Conservation (phyloP, 2,113 vertebrate species). For the Gopherus evgoodei region DNA sequence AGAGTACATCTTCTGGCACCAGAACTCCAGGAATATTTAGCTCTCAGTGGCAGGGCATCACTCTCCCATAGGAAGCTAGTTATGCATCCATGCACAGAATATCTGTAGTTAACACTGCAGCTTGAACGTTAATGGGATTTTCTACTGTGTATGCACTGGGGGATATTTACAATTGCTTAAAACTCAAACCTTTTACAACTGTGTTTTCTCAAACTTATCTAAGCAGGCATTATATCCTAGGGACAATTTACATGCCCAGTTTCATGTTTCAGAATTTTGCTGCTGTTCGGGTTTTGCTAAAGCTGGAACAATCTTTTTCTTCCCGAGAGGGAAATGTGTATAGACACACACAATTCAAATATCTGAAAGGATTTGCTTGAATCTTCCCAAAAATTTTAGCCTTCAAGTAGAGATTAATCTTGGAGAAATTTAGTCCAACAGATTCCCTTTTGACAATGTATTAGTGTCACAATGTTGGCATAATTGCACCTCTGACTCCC, state of each 20-base stretch:
- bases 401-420: not conserved
- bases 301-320: not conserved
- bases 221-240: not conserved
- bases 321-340: not conserved
- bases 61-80: not conserved
- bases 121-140: conserved; percentile 22
- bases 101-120: not conserved
- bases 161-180: not conserved
- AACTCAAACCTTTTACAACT: not conserved
- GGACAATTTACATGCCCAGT: not conserved
- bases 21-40: not conserved
- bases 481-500: not conserved
- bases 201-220: not conserved
- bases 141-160: not conserved
- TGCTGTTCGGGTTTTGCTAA: not conserved
- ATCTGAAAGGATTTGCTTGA: not conserved
- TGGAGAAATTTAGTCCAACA: not conserved
- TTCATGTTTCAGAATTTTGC: not conserved
- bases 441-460: not conserved
- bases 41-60: not conserved
- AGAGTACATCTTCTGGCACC: not conserved
- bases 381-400: not conserved
- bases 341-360: not conserved
- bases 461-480: not conserved
- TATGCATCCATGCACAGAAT: not conserved